phyloP scores from a whole-genome alignment of 2,888 invertebrate species.

The Dolichopus griseipennis region DNA sequence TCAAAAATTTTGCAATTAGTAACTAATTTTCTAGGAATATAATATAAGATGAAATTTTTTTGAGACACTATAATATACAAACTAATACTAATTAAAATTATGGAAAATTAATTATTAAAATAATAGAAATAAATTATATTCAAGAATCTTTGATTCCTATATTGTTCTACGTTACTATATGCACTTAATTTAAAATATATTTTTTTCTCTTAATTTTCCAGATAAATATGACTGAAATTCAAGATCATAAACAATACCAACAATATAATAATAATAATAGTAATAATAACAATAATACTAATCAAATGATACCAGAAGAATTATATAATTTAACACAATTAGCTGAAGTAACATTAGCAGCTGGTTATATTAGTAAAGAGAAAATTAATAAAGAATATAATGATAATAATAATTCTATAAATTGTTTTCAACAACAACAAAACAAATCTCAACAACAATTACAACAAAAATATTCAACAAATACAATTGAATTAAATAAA shows the following conservation, averaged over 20 bases:
- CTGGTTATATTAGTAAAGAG: slow-evolving; percentile 43
- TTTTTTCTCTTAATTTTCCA: background rate
- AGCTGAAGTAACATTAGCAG: slow-evolving; percentile 62
- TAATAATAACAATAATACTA: slow-evolving; percentile 20
- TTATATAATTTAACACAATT: slow-evolving; percentile 66
- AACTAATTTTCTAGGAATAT: no score
- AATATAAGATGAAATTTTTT: no score
- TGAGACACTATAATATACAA: no score
- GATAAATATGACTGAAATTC: background rate
- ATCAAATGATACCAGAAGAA: slow-evolving; percentile 47
- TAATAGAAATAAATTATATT: no score
- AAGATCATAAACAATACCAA: background rate
- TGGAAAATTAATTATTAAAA: no score
- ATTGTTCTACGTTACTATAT: no score
- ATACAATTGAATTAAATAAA: background rate
- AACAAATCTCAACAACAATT: slow-evolving; percentile 7
- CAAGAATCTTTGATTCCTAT: no score
- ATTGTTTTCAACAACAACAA: background rate
- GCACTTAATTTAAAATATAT: no score
- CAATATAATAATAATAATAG: slow-evolving; percentile 26
- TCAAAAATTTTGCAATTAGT: no score
- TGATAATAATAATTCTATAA: slow-evolving; percentile 17
- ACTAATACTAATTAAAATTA: no score
- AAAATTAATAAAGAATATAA: slow-evolving; percentile 25
- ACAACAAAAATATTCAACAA: slow-evolving; percentile 20